Conservation (phyloP, 1,140 invertebrate genomes). For the Uloborus diversus region DNA sequence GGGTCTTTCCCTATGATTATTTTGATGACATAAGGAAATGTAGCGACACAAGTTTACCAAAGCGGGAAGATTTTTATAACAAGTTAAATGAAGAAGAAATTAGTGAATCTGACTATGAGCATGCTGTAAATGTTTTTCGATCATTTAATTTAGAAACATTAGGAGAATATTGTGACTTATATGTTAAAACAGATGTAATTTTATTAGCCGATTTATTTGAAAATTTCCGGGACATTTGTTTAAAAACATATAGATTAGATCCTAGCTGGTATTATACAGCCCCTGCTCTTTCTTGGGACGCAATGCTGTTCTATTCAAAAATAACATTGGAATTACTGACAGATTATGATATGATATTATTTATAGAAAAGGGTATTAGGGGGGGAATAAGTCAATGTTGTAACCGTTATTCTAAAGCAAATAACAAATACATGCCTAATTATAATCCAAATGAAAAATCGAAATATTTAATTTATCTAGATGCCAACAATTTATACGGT, state of each 20-base stretch:
- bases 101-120: neutral
- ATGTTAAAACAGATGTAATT: slow-evolving; percentile 57
- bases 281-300: neutral
- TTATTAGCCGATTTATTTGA: slow-evolving; percentile 60
- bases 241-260: slow-evolving; percentile 12
- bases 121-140: slow-evolving; percentile 57
- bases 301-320: neutral
- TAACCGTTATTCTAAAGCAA: slow-evolving; percentile 59
- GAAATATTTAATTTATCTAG: slow-evolving; percentile 58
- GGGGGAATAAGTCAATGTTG: slow-evolving; percentile 58
- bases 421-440: slow-evolving; percentile 59
- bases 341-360: neutral
- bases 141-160: slow-evolving; percentile 58
- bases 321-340: neutral
- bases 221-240: slow-evolving; percentile 57
- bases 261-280: neutral
- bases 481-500: slow-evolving; percentile 60
- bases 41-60: slow-evolving; percentile 57
- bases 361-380: slow-evolving; percentile 37
- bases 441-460: slow-evolving; percentile 52
- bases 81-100: neutral
- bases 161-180: slow-evolving; percentile 58
- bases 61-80: neutral
- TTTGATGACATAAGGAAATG: slow-evolving; percentile 49
- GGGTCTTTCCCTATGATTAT: slow-evolving; percentile 57